These are phyloP conservation scores for Parelbella ahira DNA, from an alignment of 2,888 invertebrate species.

Conservation along the genomic window DNA sequence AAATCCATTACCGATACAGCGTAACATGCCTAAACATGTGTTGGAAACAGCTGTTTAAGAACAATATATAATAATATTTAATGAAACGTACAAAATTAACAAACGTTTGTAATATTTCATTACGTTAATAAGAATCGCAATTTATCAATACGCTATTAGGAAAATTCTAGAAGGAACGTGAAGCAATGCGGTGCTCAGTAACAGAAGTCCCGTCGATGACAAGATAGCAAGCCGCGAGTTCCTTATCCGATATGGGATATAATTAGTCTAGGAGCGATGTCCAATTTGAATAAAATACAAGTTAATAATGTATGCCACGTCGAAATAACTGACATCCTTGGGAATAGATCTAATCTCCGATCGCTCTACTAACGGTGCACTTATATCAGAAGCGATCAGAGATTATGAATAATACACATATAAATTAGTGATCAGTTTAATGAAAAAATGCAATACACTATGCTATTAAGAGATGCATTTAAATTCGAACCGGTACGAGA, in stretches of 20 bases:
- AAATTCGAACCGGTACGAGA: conserved; percentile 41
- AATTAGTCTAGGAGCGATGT: conserved; percentile 57
- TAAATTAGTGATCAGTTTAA: conserved; percentile 11
- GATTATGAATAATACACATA: no score
- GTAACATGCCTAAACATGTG: no score
- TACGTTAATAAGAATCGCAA: no score
- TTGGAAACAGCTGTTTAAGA: no score
- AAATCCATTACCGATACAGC: no score
- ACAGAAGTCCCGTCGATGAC: conserved; percentile 55
- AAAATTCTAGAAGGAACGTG: no score
- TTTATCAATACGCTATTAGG: no score
- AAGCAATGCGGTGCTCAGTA: no score
- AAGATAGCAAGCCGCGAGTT: conserved; percentile 59
- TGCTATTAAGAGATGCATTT: conserved; percentile 30
- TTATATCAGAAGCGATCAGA: conserved; percentile 31
- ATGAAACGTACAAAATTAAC: no score
- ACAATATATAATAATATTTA: no score
- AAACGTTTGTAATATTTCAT: no score
- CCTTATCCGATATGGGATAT: conserved; percentile 70
- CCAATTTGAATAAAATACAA: conserved; percentile 65
- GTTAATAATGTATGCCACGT: conserved; percentile 45
- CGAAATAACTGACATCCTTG: conserved; percentile 51
- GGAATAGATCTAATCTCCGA: conserved; percentile 36
- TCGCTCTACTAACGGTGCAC: conserved; percentile 32
- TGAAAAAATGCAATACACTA: conserved; percentile 21